Conservation (phyloP, 2,113 vertebrate genomes). For the Scytalopus superciliaris region DNA sequence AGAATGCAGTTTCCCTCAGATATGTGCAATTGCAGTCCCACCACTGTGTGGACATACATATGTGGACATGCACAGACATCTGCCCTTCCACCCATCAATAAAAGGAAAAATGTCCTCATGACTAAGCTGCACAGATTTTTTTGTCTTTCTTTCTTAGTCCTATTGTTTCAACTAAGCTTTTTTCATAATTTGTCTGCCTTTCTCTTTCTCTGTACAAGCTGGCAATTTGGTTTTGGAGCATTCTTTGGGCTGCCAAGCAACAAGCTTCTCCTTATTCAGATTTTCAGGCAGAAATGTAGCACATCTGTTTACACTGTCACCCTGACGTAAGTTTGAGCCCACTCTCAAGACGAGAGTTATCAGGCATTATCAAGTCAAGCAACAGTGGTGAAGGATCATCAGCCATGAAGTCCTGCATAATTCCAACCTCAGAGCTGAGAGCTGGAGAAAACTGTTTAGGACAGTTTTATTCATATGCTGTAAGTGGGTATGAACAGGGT, state of each 20-base stretch:
- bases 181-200: not conserved
- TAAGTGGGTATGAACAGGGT: not conserved
- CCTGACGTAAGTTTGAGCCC: not conserved
- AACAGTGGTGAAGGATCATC: not conserved
- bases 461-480: not conserved
- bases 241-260: slow-evolving; percentile 33
- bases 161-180: not conserved
- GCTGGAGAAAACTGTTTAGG: not conserved
- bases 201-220: slow-evolving; percentile 22
- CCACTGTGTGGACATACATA: not conserved
- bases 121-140: not conserved
- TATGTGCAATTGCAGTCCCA: not conserved
- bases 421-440: not conserved
- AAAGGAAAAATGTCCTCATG: not conserved
- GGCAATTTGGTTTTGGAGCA: not conserved
- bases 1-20: not conserved
- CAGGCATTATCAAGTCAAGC: not conserved
- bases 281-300: not conserved
- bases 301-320: not conserved
- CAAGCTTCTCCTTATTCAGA: slow-evolving; percentile 1
- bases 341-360: not conserved
- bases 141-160: not conserved
- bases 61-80: not conserved
- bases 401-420: not conserved
- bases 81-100: not conserved